phyloP scores from a whole-genome alignment of 2,888 invertebrate genomes.

The Heliconius sara region DNA sequence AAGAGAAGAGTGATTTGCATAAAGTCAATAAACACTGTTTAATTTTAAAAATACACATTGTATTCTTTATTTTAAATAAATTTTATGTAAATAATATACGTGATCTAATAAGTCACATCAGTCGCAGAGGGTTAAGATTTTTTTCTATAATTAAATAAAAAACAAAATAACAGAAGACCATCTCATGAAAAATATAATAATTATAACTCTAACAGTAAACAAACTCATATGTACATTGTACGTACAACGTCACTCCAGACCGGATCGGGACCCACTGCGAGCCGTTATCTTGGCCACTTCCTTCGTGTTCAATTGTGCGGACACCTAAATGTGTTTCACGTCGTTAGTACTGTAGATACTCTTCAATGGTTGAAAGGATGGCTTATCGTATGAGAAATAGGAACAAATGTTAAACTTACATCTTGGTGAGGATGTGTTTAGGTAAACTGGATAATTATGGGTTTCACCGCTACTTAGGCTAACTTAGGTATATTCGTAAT shows the following conservation, averaged over 20 bases:
- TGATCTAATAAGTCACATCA: no score
- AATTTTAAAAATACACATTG: no score
- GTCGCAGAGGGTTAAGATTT: no score
- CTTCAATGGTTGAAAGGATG: constrained; percentile 8
- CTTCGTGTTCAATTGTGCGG: constrained; percentile 61
- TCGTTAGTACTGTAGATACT: constrained; percentile 35
- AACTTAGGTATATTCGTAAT: not conserved
- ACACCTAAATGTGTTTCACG: constrained; percentile 41
- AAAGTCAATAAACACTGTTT: no score
- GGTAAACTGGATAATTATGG: not conserved
- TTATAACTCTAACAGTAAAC: not conserved
- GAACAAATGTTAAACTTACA: not conserved
- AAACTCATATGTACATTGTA: not conserved
- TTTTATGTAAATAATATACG: no score
- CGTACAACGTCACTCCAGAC: constrained; percentile 2
- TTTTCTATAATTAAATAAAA: not conserved
- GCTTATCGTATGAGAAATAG: constrained; percentile 16
- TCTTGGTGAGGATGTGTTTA: not conserved
- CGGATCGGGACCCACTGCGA: constrained; percentile 48
- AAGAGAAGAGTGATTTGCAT: no score
- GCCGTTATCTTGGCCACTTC: constrained; percentile 57
- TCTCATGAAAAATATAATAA: not conserved
- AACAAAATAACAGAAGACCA: not conserved
- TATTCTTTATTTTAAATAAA: no score
- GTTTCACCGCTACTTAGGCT: not conserved